Evolutionary conservation across 2,888 invertebrate species (phyloP).

Genomic region (Eueremaeus valkanovi): DNA sequence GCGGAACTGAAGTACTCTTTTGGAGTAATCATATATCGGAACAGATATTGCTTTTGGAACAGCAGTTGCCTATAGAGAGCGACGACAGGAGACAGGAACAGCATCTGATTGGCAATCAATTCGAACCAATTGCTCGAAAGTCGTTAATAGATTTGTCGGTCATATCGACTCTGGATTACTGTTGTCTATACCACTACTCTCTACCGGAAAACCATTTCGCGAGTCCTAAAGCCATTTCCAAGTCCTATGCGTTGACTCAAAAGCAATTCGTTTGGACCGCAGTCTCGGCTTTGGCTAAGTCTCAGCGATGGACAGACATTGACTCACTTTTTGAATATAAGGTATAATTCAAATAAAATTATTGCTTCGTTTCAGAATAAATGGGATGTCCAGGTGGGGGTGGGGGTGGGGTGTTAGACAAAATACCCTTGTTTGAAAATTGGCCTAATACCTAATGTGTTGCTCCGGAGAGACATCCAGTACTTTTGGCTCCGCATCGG

Average conservation of each 20-base stretch:
- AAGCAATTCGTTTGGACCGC: conserved; percentile 45
- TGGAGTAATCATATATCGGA: conserved; percentile 24
- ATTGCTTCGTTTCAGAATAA: too few species aligned
- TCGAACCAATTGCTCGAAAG: conserved; percentile 31
- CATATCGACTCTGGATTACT: conserved; percentile 43
- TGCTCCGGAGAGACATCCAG: too few species aligned
- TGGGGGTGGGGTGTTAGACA: too few species aligned
- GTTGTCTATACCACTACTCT: conserved; percentile 42
- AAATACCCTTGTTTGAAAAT: too few species aligned
- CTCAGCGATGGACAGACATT: conserved; percentile 42
- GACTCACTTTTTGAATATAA: conserved; percentile 43
- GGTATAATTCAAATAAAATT: too few species aligned
- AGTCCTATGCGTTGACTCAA: conserved; percentile 42
- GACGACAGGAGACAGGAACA: conserved; percentile 32
- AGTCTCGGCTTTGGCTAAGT: conserved; percentile 42
- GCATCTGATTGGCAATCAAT: conserved; percentile 3
- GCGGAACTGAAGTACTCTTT: conserved; percentile 24
- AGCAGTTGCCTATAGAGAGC: conserved; percentile 42
- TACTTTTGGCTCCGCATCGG: too few species aligned
- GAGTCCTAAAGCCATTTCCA: conserved; percentile 43
- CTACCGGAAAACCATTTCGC: conserved; percentile 44
- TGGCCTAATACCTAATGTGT: too few species aligned
- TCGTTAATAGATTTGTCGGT: conserved; percentile 41
- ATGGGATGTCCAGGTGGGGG: too few species aligned
- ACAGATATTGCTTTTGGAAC: conserved; percentile 41